phyloP scores from a whole-genome alignment of 2,888 invertebrate genomes.

The Belgica antarctica region DNA sequence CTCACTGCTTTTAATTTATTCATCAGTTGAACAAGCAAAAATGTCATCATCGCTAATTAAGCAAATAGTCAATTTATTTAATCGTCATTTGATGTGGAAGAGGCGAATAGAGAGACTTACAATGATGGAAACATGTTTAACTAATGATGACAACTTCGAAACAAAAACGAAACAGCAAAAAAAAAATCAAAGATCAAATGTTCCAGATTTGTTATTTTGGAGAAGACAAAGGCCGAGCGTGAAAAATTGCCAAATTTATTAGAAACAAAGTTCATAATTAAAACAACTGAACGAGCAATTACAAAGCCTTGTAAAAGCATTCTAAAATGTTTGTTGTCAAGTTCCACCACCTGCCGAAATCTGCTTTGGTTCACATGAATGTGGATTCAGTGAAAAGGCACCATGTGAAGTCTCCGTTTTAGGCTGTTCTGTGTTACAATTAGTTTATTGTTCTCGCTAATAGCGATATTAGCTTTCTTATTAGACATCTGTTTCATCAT shows the following conservation, averaged over 20 bases:
- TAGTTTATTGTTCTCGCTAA: slow-evolving; percentile 39
- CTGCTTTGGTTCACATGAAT: not conserved
- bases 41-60: not conserved
- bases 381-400: not conserved
- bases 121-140: not conserved
- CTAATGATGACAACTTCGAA: slow-evolving; percentile 8
- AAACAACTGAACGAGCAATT: slow-evolving; percentile 9
- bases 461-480: slow-evolving; percentile 30
- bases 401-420: not conserved
- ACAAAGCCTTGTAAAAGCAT: not conserved
- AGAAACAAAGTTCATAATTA: too few species aligned
- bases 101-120: not conserved
- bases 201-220: too few species aligned
- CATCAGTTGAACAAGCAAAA: not conserved
- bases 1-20: slow-evolving; percentile 15
- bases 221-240: too few species aligned
- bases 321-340: not conserved
- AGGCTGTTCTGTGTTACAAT: not conserved
- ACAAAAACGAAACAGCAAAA: not conserved
- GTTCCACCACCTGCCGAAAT: not conserved
- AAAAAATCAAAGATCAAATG: not conserved
- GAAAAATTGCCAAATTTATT: too few species aligned
- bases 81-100: not conserved
- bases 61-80: slow-evolving; percentile 15
- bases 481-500: slow-evolving; percentile 34